A percentile compares a stretch with the other conserved stretches of the same genome.
Conservation (phyloP, 2,113 vertebrate species). For the Cairina moschata region DNA sequence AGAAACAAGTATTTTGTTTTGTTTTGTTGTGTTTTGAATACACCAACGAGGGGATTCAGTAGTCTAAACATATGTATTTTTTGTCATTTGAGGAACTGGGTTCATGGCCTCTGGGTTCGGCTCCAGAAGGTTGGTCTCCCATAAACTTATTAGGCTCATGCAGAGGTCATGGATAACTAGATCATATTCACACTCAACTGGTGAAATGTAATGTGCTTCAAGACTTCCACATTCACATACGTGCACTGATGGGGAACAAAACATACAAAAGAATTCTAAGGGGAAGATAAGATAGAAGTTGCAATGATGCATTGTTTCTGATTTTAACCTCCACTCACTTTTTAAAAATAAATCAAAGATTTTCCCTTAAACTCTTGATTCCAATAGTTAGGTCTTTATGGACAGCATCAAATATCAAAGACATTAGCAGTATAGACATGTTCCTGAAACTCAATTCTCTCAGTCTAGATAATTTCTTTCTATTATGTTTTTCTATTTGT, state of each 20-base stretch:
- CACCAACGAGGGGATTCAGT: neutral
- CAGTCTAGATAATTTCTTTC: neutral
- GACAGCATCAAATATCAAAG: neutral
- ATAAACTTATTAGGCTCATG: neutral
- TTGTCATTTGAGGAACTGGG: neutral
- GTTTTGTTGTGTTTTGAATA: neutral
- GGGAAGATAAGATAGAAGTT: neutral
- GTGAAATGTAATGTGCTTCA: neutral
- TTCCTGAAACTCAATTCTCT: neutral
- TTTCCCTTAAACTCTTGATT: neutral
- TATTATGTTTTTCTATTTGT: neutral
- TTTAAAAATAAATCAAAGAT: neutral
- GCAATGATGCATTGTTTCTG: neutral
- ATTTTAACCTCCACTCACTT: neutral
- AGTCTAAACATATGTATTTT: neutral
- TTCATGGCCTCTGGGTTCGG: neutral
- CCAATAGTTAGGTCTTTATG: neutral
- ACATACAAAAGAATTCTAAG: neutral
- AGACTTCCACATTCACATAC: neutral
- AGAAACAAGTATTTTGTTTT: neutral
- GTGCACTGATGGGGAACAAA: neutral
- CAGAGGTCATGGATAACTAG: neutral
- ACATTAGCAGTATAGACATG: neutral
- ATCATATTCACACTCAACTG: neutral
- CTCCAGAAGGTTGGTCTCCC: neutral